phyloP scores from a whole-genome alignment of 2,113 vertebrate species.

The Vulpes ferrilata region DNA sequence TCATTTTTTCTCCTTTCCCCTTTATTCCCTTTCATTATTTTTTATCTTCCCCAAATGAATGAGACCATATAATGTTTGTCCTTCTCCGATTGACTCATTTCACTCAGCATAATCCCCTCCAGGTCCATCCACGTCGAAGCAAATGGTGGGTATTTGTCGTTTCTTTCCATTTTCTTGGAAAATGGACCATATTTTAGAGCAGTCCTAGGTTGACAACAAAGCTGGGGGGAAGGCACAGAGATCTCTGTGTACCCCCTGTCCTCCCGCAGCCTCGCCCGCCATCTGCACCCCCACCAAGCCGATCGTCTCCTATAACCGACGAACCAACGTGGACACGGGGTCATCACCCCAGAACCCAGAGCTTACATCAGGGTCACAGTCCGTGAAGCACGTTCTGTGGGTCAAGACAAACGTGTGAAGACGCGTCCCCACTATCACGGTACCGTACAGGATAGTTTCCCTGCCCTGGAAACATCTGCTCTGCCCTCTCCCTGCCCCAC shows the following conservation, averaged over 20 bases:
- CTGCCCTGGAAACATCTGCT: neutral
- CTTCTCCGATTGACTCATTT: too few relatives aligned
- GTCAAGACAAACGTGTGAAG: neutral
- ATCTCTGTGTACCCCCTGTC: too few relatives aligned
- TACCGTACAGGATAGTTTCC: too few relatives aligned
- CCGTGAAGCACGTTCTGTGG: neutral
- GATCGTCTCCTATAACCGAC: neutral
- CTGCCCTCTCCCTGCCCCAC: neutral
- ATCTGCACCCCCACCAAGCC: too few relatives aligned
- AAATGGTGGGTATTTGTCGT: too few relatives aligned
- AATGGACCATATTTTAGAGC: neutral
- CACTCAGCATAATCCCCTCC: too few relatives aligned
- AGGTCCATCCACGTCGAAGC: too few relatives aligned
- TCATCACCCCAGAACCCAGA: neutral
- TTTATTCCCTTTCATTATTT: too few relatives aligned
- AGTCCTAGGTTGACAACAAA: too few relatives aligned
- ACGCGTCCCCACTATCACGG: rapidly evolving
- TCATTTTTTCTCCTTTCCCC: too few relatives aligned
- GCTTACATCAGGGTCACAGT: neutral
- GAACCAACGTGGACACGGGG: rapidly evolving
- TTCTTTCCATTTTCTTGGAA: neutral
- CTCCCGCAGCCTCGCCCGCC: neutral
- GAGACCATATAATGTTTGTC: too few relatives aligned
- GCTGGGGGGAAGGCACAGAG: neutral
- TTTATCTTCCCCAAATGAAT: too few relatives aligned